Evolutionary conservation across 2,888 invertebrate species (phyloP).

Genomic region (Heliconius aoede): DNA sequence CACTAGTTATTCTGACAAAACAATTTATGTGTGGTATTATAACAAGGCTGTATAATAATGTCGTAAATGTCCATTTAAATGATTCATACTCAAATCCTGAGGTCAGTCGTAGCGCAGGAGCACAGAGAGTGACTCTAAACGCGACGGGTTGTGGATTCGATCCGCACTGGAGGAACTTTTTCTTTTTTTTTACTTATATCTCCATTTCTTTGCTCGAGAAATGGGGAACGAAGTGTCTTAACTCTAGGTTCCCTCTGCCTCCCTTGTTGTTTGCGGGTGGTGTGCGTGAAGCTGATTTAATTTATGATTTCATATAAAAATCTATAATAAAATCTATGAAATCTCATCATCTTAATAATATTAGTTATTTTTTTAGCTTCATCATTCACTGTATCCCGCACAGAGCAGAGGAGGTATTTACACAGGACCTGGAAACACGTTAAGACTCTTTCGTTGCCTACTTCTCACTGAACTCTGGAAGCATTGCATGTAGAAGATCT

Average conservation of each 20-base stretch:
- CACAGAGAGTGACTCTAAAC: neutral
- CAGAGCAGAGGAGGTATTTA: neutral
- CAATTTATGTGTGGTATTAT: neutral
- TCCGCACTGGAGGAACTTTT: no score
- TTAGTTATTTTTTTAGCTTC: neutral
- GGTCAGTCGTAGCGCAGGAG: neutral
- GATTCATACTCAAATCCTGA: no score
- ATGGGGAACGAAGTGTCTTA: no score
- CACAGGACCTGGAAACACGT: neutral
- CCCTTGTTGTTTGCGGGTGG: no score
- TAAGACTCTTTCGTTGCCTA: neutral
- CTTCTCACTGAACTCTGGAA: neutral
- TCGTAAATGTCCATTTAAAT: conserved; percentile 5
- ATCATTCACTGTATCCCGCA: neutral
- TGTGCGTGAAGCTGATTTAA: no score
- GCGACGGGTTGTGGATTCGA: neutral
- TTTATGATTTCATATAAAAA: no score
- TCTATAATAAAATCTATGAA: no score
- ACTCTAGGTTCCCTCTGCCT: no score
- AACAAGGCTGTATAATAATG: neutral
- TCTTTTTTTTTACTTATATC: no score
- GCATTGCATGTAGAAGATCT: no score
- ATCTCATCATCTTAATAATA: no score
- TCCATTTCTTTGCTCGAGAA: no score
- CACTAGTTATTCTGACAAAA: conserved; percentile 38